Conservation (phyloP, 2,113 vertebrate genomes). For the Leptodactylus fuscus region DNA sequence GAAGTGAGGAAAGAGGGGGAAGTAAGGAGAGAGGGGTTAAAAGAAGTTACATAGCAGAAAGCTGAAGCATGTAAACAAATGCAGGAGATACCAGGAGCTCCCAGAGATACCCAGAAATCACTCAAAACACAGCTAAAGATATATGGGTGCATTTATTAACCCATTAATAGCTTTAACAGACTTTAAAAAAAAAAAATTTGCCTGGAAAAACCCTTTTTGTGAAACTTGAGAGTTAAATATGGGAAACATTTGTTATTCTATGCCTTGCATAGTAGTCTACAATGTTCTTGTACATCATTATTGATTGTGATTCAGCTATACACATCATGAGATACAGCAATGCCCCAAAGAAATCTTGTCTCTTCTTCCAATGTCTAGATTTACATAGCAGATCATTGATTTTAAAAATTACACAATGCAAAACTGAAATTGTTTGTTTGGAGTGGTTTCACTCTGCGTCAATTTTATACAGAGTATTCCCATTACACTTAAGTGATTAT, state of each 20-base stretch:
- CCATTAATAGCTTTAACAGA: no score
- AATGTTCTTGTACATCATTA: constrained; percentile 43
- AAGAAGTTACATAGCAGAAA: no score
- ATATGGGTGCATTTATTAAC: no score
- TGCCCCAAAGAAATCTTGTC: constrained; percentile 29
- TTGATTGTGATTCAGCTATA: constrained; percentile 31
- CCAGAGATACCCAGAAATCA: no score
- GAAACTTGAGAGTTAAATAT: neutral
- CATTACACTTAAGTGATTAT: constrained; percentile 43
- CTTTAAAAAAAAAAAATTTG: no score
- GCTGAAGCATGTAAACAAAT: no score
- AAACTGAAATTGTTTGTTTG: constrained; percentile 36
- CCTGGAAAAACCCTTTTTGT: no score
- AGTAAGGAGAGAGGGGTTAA: no score
- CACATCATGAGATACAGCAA: constrained; percentile 1
- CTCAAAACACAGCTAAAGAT: no score
- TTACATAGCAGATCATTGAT: constrained; percentile 41
- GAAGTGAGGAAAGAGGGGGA: no score
- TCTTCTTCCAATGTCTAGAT: constrained; percentile 14
- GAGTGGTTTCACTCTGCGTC: constrained; percentile 1
- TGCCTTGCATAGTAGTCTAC: neutral
- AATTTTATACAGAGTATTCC: constrained; percentile 26
- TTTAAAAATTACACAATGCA: constrained; percentile 22
- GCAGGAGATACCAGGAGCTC: no score
- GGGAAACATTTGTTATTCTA: constrained; percentile 23